Base-by-base conservation (phyloP, 2,888 invertebrate species). In the Eupithecia dodoneata region DNA sequence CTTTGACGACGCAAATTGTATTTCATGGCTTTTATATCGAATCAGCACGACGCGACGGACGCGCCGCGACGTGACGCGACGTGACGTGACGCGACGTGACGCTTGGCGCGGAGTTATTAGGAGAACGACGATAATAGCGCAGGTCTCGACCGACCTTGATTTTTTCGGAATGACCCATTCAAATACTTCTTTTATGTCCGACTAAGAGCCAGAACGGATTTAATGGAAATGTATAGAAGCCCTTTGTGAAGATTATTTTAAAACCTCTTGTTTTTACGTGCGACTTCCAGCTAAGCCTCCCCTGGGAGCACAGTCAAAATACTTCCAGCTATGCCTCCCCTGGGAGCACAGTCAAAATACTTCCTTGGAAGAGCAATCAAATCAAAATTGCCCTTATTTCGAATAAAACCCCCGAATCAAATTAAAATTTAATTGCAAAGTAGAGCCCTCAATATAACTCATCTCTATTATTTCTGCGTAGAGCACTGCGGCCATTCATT, bases 21-120 rank as follows among this genome's bases (percentile, higher is more conserved):
- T 81, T 80, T 76, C 77, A 80, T 79, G 73, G 79, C 78, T 81
- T 82, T 78, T 78, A 75, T 81, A 76, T 80, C 65, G 76, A 78
- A 76, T 69, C 74, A 66, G 74, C 49, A 66, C 72, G 65, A 71
- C 79, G 76, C 66, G 45, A 44, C 55, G 55, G 47, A 63, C 75
- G 71, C 70, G 70, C 30, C 79, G 76, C 66, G 45, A 44, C 55
- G 55, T 65, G 47, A 63, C 75, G 71, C 70, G 45, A 44, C 55
- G 55, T 65, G 47, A 63, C 75, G 71, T n/a, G n/a, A 71, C 79
- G 76, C 66, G 45, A 44, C 55, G 55, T 65, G 47, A 63, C 75
- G 71, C 70, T 4, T 15, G 65, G 30, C 41, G 30, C 63, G 4
- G 41, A 30, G 12, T 30, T 41, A 3, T 13, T 30, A 41, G 18